Percentiles rank a stretch among this genome's conserved stretches.
phyloP scores from a whole-genome alignment of 2,888 invertebrate genomes.

The Troides helena region DNA sequence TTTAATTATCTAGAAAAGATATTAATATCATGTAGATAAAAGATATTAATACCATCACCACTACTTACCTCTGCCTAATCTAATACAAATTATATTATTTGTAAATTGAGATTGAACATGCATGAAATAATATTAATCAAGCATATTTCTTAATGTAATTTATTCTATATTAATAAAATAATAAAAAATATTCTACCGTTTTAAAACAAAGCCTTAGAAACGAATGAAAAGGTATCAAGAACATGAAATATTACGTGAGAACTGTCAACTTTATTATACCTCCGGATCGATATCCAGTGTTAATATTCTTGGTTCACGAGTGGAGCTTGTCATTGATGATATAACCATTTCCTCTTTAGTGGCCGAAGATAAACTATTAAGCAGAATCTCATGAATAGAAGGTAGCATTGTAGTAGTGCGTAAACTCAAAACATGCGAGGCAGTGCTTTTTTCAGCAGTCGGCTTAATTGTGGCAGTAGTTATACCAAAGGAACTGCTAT shows the following conservation, averaged over 20 bases:
- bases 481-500: slow-evolving; percentile 74
- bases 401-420: slow-evolving; percentile 81
- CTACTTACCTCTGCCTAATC: slow-evolving; percentile 50
- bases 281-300: slow-evolving; percentile 82
- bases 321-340: slow-evolving; percentile 75
- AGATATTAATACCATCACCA: slow-evolving; percentile 49
- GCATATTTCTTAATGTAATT: background rate
- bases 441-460: slow-evolving; percentile 76
- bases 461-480: slow-evolving; percentile 69
- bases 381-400: slow-evolving; percentile 81
- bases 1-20: background rate
- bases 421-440: slow-evolving; percentile 79
- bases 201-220: slow-evolving; percentile 33
- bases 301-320: slow-evolving; percentile 79
- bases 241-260: slow-evolving; percentile 41
- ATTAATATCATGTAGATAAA: background rate
- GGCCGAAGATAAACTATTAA: slow-evolving; percentile 81
- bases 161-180: background rate
- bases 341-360: slow-evolving; percentile 81
- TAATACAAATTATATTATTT: slow-evolving; percentile 14
- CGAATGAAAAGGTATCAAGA: slow-evolving; percentile 26
- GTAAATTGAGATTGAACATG: slow-evolving; percentile 21
- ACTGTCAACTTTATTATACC: slow-evolving; percentile 71
- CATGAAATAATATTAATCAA: slow-evolving; percentile 13
- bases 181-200: slow-evolving; percentile 26